These are phyloP conservation scores for Dicycla oo DNA, from an alignment of 2,888 invertebrate genomes.

Conservation along the genomic window DNA sequence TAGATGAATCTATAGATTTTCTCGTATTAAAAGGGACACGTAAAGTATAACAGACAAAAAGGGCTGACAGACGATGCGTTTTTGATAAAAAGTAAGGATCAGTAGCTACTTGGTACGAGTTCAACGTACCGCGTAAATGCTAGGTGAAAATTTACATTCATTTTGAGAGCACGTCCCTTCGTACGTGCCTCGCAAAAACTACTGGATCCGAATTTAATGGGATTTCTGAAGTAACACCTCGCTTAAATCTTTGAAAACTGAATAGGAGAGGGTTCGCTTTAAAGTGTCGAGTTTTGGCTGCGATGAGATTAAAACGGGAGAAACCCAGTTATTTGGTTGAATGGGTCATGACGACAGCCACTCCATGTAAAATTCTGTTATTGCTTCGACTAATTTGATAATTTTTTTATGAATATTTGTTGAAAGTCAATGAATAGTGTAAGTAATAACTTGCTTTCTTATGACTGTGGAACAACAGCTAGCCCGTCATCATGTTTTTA, in stretches of 20 bases:
- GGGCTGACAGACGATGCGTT: not conserved
- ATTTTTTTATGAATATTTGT: not conserved
- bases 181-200: constrained; percentile 59
- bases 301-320: constrained; percentile 1
- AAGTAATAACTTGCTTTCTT: no score
- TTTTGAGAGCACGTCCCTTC: constrained; percentile 46
- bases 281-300: constrained; percentile 7
- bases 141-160: constrained; percentile 50
- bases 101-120: not conserved
- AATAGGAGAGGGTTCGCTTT: constrained; percentile 27
- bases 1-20: not conserved
- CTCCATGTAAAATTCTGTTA: no score
- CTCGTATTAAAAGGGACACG: not conserved
- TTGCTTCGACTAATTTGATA: not conserved
- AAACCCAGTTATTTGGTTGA: not conserved
- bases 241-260: constrained; percentile 56
- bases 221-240: constrained; percentile 43
- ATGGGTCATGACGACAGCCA: not conserved
- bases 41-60: not conserved
- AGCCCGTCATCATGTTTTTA: no score
- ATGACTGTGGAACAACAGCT: no score
- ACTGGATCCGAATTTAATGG: constrained; percentile 56
- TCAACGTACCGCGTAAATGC: constrained; percentile 30
- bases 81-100: not conserved
- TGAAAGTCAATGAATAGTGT: not conserved